Conservation (phyloP, 2,113 vertebrate species). For the Mola mola region DNA sequence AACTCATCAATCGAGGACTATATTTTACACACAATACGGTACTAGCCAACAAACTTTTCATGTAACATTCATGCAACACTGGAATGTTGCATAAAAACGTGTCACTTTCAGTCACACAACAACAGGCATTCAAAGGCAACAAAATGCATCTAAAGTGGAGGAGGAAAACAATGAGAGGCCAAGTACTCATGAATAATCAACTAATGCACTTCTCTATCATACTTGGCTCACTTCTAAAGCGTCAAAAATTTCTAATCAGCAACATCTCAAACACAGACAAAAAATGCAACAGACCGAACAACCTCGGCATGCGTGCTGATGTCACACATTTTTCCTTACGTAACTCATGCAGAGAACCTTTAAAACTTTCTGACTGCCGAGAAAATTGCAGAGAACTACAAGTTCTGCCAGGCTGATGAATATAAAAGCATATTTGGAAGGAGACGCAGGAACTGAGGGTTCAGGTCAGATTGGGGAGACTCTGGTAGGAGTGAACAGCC, state of each 20-base stretch:
- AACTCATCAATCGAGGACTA: too few species aligned
- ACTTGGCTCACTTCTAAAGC: too few species aligned
- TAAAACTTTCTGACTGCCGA: constrained; percentile 31
- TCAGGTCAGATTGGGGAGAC: constrained; percentile 42
- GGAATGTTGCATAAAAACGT: too few species aligned
- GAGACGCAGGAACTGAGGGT: constrained; percentile 25
- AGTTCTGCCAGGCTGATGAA: constrained; percentile 45
- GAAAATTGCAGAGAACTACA: constrained; percentile 8
- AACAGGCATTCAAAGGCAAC: too few species aligned
- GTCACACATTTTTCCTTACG: constrained; percentile 48
- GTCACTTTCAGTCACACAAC: too few species aligned
- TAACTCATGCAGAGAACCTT: constrained; percentile 34
- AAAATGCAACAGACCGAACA: constrained; percentile 52
- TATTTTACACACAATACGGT: too few species aligned
- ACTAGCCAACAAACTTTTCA: too few species aligned
- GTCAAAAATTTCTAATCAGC: constrained; percentile 8
- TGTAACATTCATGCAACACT: too few species aligned
- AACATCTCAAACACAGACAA: constrained; percentile 30
- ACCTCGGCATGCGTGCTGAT: constrained; percentile 52
- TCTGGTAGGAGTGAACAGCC: constrained; percentile 43
- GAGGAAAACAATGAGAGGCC: too few species aligned
- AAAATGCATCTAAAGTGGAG: too few species aligned
- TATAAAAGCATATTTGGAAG: constrained; percentile 58
- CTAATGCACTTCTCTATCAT: too few species aligned
- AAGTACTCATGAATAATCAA: too few species aligned